A percentile compares a stretch with the other conserved stretches of the same genome.
Evolutionary conservation across 2,888 invertebrate species (phyloP).

Genomic region (Drosophila neutralis): DNA sequence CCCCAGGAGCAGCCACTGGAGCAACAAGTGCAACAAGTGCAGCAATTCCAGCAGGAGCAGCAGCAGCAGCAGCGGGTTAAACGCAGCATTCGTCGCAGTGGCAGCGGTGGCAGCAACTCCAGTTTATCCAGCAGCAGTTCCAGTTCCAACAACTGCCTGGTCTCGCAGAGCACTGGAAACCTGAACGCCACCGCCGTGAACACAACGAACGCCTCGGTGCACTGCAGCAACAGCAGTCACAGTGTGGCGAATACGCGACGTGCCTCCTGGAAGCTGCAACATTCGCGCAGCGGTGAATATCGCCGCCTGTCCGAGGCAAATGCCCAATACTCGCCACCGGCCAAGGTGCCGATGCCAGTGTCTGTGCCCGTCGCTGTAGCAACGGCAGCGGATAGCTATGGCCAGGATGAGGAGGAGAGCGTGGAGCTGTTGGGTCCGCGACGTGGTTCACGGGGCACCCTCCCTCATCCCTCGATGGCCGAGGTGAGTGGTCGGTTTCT

Average conservation of each 20-base stretch:
- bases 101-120: constrained; percentile 69
- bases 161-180: constrained; percentile 69
- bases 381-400: constrained; percentile 42
- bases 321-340: constrained; percentile 67
- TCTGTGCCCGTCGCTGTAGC: constrained; percentile 39
- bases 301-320: constrained; percentile 78
- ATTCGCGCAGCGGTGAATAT: constrained; percentile 77
- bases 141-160: constrained; percentile 67
- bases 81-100: constrained; percentile 50
- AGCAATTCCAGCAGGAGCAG: constrained; percentile 16
- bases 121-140: constrained; percentile 77
- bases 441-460: constrained; percentile 51
- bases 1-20: constrained; percentile 17
- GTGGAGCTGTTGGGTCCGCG: constrained; percentile 66
- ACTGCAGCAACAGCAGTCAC: constrained; percentile 65
- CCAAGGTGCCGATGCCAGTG: constrained; percentile 53
- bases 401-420: constrained; percentile 65
- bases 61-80: constrained; percentile 34
- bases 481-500: constrained; percentile 52
- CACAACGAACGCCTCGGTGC: constrained; percentile 67
- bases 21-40: constrained; percentile 12
- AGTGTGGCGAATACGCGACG: constrained; percentile 72
- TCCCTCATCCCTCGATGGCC: constrained; percentile 26
- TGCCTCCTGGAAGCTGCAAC: constrained; percentile 81
- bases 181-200: constrained; percentile 65